Conservation (phyloP, 2,888 invertebrate genomes). For the Mythimna pallens region DNA sequence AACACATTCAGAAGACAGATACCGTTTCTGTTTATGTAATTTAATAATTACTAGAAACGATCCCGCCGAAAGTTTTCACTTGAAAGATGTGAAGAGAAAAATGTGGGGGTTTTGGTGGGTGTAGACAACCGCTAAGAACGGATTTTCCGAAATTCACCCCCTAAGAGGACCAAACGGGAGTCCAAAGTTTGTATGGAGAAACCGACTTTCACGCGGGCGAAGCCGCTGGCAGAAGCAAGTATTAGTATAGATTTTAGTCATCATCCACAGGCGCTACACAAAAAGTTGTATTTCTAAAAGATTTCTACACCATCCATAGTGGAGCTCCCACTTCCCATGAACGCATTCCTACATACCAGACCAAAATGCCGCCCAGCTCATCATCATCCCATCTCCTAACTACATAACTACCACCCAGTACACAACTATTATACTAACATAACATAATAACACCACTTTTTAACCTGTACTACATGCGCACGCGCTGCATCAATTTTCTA, state of each 20-base stretch:
- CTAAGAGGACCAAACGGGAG: too few relatives aligned
- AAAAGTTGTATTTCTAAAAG: not conserved
- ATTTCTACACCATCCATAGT: not conserved
- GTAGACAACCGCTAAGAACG: too few relatives aligned
- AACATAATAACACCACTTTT: slow-evolving; percentile 55
- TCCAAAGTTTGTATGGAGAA: too few relatives aligned
- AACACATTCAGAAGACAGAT: too few relatives aligned
- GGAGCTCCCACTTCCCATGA: not conserved
- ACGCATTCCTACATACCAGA: not conserved
- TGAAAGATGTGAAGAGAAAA: too few relatives aligned
- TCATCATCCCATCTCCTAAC: slow-evolving; percentile 22
- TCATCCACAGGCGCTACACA: not conserved
- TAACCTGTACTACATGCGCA: slow-evolving; percentile 47
- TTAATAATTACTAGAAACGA: too few relatives aligned
- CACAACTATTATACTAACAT: slow-evolving; percentile 42
- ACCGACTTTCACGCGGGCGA: too few relatives aligned
- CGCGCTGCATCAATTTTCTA: slow-evolving; percentile 63
- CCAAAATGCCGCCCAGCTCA: not conserved
- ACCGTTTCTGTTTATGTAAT: too few relatives aligned
- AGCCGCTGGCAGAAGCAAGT: too few relatives aligned
- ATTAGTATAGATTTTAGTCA: not conserved
- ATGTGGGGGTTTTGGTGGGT: too few relatives aligned
- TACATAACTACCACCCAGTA: slow-evolving; percentile 32
- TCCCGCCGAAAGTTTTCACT: too few relatives aligned
- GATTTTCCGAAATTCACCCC: too few relatives aligned